Evolutionary conservation across 2,888 invertebrate species (phyloP), one percentile per base, ranked within the genome.

Genomic region (Drosophila subquinaria): DNA sequence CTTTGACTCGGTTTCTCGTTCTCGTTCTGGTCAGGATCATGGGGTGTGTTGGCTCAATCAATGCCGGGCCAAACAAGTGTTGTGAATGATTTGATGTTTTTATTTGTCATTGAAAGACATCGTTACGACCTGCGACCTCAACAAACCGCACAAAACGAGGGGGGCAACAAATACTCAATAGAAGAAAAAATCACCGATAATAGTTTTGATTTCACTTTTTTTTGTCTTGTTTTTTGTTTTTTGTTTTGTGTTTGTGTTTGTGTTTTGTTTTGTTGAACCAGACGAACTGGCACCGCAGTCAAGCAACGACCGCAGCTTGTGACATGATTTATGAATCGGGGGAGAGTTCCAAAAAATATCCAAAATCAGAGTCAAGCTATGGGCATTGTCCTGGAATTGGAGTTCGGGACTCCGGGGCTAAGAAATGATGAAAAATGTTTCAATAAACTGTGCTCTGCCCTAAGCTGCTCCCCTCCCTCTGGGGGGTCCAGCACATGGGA

Each of bases 61-160:
- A 88, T 90, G 88, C 88, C 90, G 83, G 69, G 0, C 47, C 61
- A 69, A 90, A 88, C 89, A 86, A 90, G 85, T 86, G 89, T 81
- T 79, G 79, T 90, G 90, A 90, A 87, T 87, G 87, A 87, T 89
- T 88, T 88, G 79, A 87, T 90, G 90, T 90, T 87, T 87, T 89
- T 81, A 89, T 90, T 89, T 87, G 84, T 79, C 65, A 59, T 65
- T 73, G 47, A 59, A 40, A 56, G 76, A 57, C 43, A 11, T 15
- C 55, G 50, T 50, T 47, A 36, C 74, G 68, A 79, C 50, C 76
- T 69, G 65, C 40, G 30, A 42, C 55, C 75, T 82, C 81, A 83
- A 82, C 78, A 81, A 81, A 88, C 84, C 90, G 68, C 90, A 84
- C 83, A 89, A 84, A 69, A 62, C 61, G 30, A 15, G 63, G 56